Base-by-base conservation (phyloP, 2,797 vertebrate species). In the Galaxias olidus region DNA sequence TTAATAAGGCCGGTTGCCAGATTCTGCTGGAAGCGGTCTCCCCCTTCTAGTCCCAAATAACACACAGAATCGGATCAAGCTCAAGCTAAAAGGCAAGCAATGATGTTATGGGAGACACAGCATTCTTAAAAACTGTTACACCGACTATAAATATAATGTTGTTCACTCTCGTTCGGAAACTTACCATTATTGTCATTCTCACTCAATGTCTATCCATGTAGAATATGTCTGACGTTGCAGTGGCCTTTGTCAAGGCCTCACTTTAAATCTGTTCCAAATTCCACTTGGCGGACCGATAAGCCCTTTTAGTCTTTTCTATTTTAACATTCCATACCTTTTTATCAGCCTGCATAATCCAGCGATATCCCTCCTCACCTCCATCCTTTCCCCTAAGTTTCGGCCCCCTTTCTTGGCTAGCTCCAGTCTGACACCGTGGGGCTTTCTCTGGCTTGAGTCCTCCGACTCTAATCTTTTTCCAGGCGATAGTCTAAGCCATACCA, bases 401-500 rank as follows among this genome's bases (percentile, higher is more conserved):
- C 18, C 10, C 47, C 74, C 74, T 72, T 58, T 65, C 61, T 78
- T 30, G 30, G 30, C 61, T 63, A 63, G 62, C 17, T 41, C 61
- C 67, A 75, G 69, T 49, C 68, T 66, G 83, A 85, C 77, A 83
- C 84, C 82, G 76, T 73, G 60, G 69, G 65, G 77, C 77, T 82
- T 80, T 87, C 78, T 86, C 71, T 73, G 79, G 70, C 78, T 89
- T 85, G 72, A 88, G 84, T 30, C 87, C 86, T 85, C 90, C 84
- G 74, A 81, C 82, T 80, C 77, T 90, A 90, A 91, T 93, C 87
- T 88, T 77, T 85, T 90, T 86, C 75, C 71, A 76, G 74, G 77
- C 63, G 78, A 84, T 84, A 84, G 86, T 85, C 87, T 89, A 90
- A 92, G 86, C 84, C 80, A 86, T 85, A 86, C 87, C 84, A 85